Evolutionary conservation across 2,113 vertebrate genomes (phyloP).

Genomic region (Pluvianellus socialis): DNA sequence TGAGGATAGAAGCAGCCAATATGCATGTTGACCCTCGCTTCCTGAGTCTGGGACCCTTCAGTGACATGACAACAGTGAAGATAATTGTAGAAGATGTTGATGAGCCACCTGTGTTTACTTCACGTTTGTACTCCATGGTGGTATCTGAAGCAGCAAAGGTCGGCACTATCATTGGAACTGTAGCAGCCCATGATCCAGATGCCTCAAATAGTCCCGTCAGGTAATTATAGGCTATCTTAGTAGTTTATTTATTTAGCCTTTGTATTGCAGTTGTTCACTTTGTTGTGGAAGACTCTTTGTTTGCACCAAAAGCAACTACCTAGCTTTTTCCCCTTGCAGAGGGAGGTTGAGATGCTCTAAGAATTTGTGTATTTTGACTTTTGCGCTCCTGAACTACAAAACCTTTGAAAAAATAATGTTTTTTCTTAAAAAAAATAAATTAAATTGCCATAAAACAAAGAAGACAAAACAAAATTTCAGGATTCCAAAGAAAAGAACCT

Average conservation of each 20-base stretch:
- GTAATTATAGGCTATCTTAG: slow-evolving; percentile 66
- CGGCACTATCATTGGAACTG: slow-evolving; percentile 89
- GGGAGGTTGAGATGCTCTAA: neutral
- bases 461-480: neutral
- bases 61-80: slow-evolving; percentile 86
- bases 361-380: neutral
- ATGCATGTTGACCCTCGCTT: slow-evolving; percentile 90
- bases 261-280: neutral
- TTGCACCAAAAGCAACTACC: neutral
- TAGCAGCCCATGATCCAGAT: slow-evolving; percentile 92
- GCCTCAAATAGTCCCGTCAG: slow-evolving; percentile 86
- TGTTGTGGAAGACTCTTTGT: neutral
- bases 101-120: slow-evolving; percentile 88
- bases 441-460: neutral
- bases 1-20: slow-evolving; percentile 93
- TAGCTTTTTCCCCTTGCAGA: neutral
- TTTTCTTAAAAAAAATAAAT: neutral
- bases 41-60: slow-evolving; percentile 87
- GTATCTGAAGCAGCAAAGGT: slow-evolving; percentile 90
- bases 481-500: neutral
- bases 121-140: slow-evolving; percentile 81
- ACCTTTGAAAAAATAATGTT: neutral
- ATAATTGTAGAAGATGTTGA: slow-evolving; percentile 93
- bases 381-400: neutral
- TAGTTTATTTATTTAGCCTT: neutral